Evolutionary conservation across 30 jellyfish, hydroid and myxozoan species (phyloP).

Genomic region (Cassiopea xamachana): DNA sequence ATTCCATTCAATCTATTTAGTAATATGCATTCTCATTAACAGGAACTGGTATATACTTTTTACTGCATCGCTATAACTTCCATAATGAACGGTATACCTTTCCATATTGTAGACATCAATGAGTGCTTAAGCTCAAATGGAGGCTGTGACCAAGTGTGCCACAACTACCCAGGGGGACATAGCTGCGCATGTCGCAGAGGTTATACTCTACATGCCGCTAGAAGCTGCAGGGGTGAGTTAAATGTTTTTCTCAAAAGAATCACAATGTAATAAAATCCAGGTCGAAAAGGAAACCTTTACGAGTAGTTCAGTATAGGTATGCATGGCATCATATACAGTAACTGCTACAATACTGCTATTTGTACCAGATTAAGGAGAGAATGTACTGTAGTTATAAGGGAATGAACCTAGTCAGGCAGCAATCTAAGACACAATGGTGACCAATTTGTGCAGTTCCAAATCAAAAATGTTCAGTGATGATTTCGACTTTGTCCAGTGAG

Average conservation of each 20-base stretch:
- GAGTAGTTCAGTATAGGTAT: no score
- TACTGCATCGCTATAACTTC: not conserved
- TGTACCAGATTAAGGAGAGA: not conserved
- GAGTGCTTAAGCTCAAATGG: slow-evolving; percentile 67
- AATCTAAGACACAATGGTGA: no score
- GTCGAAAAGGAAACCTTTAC: not conserved
- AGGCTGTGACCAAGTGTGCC: slow-evolving; percentile 72
- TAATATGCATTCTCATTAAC: no score
- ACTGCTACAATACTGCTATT: not conserved
- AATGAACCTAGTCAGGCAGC: no score
- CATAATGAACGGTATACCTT: not conserved
- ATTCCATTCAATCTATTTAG: no score
- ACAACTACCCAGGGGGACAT: slow-evolving; percentile 52
- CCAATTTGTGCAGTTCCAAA: no score
- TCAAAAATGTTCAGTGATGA: no score
- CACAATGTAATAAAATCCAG: no score
- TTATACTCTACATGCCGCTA: slow-evolving; percentile 9
- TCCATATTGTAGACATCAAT: slow-evolving; percentile 22
- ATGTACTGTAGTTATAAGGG: not conserved
- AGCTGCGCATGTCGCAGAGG: slow-evolving; percentile 71
- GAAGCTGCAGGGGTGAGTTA: not conserved
- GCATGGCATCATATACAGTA: no score
- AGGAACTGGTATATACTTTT: not conserved
- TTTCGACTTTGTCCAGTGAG: no score
- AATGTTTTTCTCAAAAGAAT: not conserved